These are phyloP conservation scores for Palythoa grandiflora DNA, from an alignment of 92 coral and sea anemone genomes.

Conservation along the genomic window DNA sequence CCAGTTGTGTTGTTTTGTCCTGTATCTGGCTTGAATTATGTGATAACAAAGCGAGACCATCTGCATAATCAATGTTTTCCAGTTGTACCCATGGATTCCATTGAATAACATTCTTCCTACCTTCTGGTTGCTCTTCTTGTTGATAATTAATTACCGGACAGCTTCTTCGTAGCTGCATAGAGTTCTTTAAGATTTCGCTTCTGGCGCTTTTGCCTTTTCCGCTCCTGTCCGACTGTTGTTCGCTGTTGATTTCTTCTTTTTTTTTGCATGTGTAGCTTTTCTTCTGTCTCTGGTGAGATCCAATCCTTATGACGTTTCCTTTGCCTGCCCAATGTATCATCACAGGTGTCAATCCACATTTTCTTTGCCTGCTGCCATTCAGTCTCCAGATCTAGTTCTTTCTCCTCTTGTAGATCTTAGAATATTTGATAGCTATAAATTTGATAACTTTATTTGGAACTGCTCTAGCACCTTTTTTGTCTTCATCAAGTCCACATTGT, in stretches of 20 bases:
- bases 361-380: too few relatives aligned
- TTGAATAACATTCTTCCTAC: slow-evolving; percentile 54
- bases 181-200: background rate
- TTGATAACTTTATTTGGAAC: background rate
- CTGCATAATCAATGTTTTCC: too few relatives aligned
- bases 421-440: background rate
- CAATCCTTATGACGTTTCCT: too few relatives aligned
- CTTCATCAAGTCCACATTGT: too few relatives aligned
- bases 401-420: background rate
- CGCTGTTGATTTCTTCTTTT: too few relatives aligned
- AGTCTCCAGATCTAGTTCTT: too few relatives aligned
- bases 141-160: slow-evolving; percentile 29
- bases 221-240: too few relatives aligned
- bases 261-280: too few relatives aligned
- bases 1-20: slow-evolving; percentile 12
- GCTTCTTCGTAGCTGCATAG: background rate
- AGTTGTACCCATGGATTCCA: slow-evolving; percentile 31
- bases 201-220: background rate
- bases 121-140: slow-evolving; percentile 10
- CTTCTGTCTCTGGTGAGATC: too few relatives aligned
- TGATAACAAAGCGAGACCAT: too few relatives aligned
- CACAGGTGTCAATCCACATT: too few relatives aligned
- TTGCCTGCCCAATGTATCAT: too few relatives aligned
- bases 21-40: slow-evolving; percentile 11
- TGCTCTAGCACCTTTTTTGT: background rate